phyloP scores from a whole-genome alignment of 1,140 invertebrate genomes.

The Micrasema longulum region DNA sequence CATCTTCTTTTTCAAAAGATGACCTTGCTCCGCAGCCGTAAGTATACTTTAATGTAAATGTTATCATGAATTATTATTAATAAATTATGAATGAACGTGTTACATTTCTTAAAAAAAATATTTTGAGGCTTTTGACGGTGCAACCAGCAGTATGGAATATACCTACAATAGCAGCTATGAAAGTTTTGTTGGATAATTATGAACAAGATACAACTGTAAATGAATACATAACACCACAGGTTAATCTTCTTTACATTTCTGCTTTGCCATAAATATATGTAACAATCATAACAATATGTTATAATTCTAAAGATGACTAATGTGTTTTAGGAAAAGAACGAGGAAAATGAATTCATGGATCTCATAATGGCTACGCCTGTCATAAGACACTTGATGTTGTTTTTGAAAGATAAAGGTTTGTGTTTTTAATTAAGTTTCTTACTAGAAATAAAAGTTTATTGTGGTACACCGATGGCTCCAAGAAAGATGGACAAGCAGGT shows the following conservation, averaged over 20 bases:
- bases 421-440: no score
- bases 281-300: neutral
- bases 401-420: constrained; percentile 78
- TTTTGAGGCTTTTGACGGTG: constrained; percentile 73
- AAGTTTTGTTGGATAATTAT: constrained; percentile 81
- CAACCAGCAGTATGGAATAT: constrained; percentile 71
- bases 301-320: neutral
- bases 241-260: no score
- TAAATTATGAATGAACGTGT: no score
- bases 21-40: constrained; percentile 81
- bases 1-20: constrained; percentile 72
- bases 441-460: no score
- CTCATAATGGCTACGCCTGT: constrained; percentile 79
- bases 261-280: neutral
- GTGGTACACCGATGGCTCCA: no score
- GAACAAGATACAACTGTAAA: constrained; percentile 77
- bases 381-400: constrained; percentile 80
- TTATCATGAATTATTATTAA: neutral
- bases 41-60: constrained; percentile 57
- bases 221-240: constrained; percentile 80
- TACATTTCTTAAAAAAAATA: no score
- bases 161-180: constrained; percentile 76
- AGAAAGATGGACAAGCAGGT: no score
- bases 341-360: constrained; percentile 83
- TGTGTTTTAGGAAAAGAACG: constrained; percentile 72